Percentiles rank a stretch among this genome's conserved stretches.
Conservation (phyloP, 1,140 invertebrate genomes). For the Cotesia glomerata region DNA sequence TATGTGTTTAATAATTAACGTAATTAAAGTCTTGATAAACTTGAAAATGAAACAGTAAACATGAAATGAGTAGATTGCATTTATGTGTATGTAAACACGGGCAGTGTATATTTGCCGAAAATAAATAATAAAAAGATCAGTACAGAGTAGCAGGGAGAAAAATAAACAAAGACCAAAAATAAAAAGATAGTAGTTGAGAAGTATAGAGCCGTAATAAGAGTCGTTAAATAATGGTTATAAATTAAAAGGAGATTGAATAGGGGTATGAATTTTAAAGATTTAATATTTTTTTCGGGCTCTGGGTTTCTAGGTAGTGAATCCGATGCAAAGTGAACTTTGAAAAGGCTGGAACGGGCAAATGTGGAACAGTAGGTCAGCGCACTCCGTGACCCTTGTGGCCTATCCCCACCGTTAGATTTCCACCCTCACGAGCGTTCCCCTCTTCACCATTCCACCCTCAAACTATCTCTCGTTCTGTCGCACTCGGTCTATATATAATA, state of each 20-base stretch:
- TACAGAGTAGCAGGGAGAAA: too few relatives aligned
- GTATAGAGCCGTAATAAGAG: not conserved
- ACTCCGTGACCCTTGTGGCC: slow-evolving; percentile 60
- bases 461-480: slow-evolving; percentile 6
- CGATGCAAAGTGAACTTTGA: slow-evolving; percentile 49
- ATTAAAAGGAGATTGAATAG: not conserved
- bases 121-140: too few relatives aligned
- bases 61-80: too few relatives aligned
- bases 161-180: too few relatives aligned
- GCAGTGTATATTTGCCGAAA: too few relatives aligned
- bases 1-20: too few relatives aligned
- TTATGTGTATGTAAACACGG: too few relatives aligned
- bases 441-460: slow-evolving; percentile 16
- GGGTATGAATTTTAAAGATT: not conserved
- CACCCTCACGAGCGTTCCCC: slow-evolving; percentile 17
- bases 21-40: too few relatives aligned
- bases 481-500: slow-evolving; percentile 16
- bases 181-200: too few relatives aligned
- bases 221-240: not conserved
- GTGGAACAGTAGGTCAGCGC: slow-evolving; percentile 62
- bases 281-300: slow-evolving; percentile 21
- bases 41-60: too few relatives aligned
- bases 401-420: slow-evolving; percentile 38
- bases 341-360: slow-evolving; percentile 57
- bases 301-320: slow-evolving; percentile 43